phyloP scores from a whole-genome alignment of 1,140 invertebrate species.

The Drosophila oshimai region DNA sequence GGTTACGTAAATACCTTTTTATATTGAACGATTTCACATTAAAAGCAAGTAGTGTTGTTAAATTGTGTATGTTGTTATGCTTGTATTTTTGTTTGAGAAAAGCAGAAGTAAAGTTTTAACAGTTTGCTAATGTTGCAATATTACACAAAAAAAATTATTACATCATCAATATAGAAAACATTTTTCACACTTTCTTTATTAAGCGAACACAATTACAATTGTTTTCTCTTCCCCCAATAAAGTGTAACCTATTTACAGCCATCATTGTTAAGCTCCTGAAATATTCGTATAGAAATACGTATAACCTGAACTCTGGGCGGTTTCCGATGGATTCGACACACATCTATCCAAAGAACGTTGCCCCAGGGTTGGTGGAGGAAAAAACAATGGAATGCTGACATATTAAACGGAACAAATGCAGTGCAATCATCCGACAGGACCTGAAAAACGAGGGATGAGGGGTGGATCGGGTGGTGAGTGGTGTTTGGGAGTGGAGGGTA shows the following conservation, averaged over 20 bases:
- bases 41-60: no score
- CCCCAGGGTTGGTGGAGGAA: slow-evolving; percentile 45
- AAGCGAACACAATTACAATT: background rate
- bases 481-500: slow-evolving; percentile 9
- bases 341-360: slow-evolving; percentile 37
- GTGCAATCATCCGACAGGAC: slow-evolving; percentile 47
- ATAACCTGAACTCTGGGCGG: slow-evolving; percentile 31
- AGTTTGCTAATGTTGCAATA: no score
- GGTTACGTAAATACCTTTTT: background rate
- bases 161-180: background rate
- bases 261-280: slow-evolving; percentile 12
- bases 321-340: slow-evolving; percentile 37
- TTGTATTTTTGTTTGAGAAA: no score
- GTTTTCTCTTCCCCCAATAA: background rate
- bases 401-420: slow-evolving; percentile 71
- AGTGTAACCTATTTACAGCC: slow-evolving; percentile 22
- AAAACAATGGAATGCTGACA: slow-evolving; percentile 54
- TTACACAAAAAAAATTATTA: background rate
- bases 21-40: background rate
- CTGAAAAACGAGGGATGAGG: slow-evolving; percentile 6
- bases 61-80: no score
- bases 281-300: background rate
- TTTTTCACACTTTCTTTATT: background rate
- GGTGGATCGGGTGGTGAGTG: slow-evolving; percentile 16
- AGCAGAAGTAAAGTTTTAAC: background rate